Conservation (phyloP, 2,113 vertebrate species). For the Willisornis vidua region DNA sequence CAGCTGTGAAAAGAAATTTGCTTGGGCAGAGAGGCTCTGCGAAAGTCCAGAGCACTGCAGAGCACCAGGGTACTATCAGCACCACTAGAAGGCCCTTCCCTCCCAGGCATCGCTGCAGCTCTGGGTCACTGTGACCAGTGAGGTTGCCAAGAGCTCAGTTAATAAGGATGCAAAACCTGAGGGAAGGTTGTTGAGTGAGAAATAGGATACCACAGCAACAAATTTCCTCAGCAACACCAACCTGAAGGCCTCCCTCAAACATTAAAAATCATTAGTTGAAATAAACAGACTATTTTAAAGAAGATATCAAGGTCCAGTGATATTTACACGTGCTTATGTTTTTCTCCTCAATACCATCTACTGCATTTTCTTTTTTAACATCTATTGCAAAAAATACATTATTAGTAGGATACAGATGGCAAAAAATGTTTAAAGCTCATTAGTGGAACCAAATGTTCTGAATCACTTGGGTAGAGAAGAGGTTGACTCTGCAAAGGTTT, state of each 20-base stretch:
- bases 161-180: not conserved
- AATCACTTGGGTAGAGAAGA: not conserved
- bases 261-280: not conserved
- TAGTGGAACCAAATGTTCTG: not conserved
- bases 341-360: not conserved
- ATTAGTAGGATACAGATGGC: not conserved
- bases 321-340: not conserved
- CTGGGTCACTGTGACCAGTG: not conserved
- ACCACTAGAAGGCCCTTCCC: not conserved
- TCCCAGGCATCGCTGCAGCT: not conserved
- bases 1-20: not conserved
- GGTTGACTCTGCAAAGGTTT: not conserved
- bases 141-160: not conserved
- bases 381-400: not conserved
- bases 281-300: not conserved
- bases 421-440: not conserved
- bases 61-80: rapidly evolving
- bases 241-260: not conserved
- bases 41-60: rapidly evolving
- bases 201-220: not conserved
- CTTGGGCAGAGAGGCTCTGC: not conserved
- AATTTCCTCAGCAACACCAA: not conserved
- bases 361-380: not conserved
- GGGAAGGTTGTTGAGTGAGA: not conserved
- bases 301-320: not conserved